Evolutionary conservation across 2,113 vertebrate species (phyloP).

Genomic region (Montifringilla adamsi): DNA sequence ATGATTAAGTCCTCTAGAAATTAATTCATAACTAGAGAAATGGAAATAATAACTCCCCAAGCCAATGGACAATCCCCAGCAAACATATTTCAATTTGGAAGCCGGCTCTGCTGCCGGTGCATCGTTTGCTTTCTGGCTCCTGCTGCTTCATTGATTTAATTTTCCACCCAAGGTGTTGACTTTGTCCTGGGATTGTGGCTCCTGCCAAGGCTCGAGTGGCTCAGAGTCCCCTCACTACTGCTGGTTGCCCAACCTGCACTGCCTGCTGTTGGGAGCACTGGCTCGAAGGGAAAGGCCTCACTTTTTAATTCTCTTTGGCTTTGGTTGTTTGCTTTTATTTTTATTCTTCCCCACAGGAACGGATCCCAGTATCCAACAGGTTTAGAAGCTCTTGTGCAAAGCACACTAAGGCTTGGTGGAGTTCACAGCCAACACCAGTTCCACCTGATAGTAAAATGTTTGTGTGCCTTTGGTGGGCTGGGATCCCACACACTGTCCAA

Average conservation of each 20-base stretch:
- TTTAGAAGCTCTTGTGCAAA: neutral
- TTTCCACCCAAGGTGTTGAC: slow-evolving; percentile 48
- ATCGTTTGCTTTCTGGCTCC: neutral
- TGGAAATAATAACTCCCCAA: slow-evolving; percentile 68
- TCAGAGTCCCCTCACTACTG: neutral
- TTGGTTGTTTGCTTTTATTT: neutral
- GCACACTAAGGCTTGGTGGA: neutral
- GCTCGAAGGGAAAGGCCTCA: neutral
- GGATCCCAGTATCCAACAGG: neutral
- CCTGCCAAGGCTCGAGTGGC: neutral
- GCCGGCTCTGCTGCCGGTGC: neutral
- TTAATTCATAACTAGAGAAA: slow-evolving; percentile 73
- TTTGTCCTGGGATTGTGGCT: neutral
- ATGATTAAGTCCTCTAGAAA: slow-evolving; percentile 75
- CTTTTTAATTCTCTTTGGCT: neutral
- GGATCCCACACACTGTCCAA: neutral
- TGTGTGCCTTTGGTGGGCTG: fast-evolving
- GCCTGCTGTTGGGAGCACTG: neutral
- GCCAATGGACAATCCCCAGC: slow-evolving; percentile 30
- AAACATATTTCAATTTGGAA: slow-evolving; percentile 69
- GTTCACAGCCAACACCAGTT: neutral
- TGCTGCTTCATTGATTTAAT: slow-evolving; percentile 45
- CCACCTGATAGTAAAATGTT: neutral
- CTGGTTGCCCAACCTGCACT: neutral
- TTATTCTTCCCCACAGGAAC: neutral